Evolutionary conservation across 2,888 invertebrate species (phyloP), one percentile per base, ranked within the genome.

Genomic region (Acleris laterana): DNA sequence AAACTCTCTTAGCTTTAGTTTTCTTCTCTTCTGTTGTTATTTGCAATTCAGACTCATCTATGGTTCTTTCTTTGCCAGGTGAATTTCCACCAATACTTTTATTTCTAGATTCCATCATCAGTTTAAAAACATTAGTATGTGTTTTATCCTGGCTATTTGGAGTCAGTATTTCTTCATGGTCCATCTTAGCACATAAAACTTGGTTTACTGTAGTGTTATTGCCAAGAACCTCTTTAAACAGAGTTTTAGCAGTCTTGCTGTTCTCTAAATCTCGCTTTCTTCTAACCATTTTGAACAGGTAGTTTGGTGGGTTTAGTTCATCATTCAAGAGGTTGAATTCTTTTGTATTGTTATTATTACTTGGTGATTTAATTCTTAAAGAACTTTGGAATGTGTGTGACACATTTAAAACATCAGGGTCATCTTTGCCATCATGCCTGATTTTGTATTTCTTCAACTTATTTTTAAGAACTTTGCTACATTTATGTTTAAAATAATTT

Each of bases 91-190:
- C 95, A 69, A 95, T 93, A 56, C 91, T 90, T 79, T 95, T 95
- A 77, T 94, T 94, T 70, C 95, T 90, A 19, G 94, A 94, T 71
- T 94, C 94, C 96, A 96, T 96, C 88, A 96, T 89, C 38, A 95
- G 78, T 75, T 94, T 89, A 81, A 96, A 96, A 44, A 95, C 95
- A 92, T 95, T 85, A 62, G 82, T 88, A 70, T 88, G 82, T 69
- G 84, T 88, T 69, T 79, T 86, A 25, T 82, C 82, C 68, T 83
- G 77, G 59, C 63, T 74, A 28, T 70, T 59, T 53, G 48, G 52
- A 19, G 42, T 58, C 3, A 32, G 20, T 44, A 48, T 16, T 49
- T 53, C 58, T 19, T 28, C 62, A 28, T 52, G 50, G 25, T 49
- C 42, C 28, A 16, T 42, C n/a, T 50, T 44, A 44, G 42, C 44